phyloP scores from a whole-genome alignment of 2,888 invertebrate species.

The Achlya flavicornis region DNA sequence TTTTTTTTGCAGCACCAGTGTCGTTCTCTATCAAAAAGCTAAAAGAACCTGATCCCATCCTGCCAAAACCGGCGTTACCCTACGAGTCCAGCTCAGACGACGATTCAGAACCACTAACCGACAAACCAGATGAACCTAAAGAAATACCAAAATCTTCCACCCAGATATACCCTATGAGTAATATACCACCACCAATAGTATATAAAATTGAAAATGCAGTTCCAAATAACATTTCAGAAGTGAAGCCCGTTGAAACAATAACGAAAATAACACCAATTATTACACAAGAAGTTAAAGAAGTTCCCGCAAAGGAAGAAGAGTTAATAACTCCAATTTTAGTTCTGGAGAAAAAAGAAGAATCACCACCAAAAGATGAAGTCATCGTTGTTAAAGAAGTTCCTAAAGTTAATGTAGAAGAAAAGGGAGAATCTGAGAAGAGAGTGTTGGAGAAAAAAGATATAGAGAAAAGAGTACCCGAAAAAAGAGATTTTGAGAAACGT shows the following conservation, averaged over 20 bases:
- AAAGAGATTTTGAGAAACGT: slow-evolving; percentile 28
- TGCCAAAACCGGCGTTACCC: slow-evolving; percentile 89
- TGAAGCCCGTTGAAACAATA: slow-evolving; percentile 38
- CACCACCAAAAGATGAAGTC: slow-evolving; percentile 23
- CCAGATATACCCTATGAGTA: slow-evolving; percentile 33
- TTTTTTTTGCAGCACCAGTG: slow-evolving; percentile 85
- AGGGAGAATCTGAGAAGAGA: slow-evolving; percentile 27
- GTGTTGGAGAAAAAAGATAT: slow-evolving; percentile 23
- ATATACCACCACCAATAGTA: slow-evolving; percentile 60
- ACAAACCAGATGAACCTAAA: slow-evolving; percentile 42
- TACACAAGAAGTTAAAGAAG: slow-evolving; percentile 15
- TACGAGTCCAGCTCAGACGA: slow-evolving; percentile 91
- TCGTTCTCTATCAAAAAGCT: slow-evolving; percentile 93
- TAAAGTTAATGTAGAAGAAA: slow-evolving; percentile 32
- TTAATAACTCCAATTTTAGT: slow-evolving; percentile 22
- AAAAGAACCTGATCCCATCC: slow-evolving; percentile 87
- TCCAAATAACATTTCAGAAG: slow-evolving; percentile 47
- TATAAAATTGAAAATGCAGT: slow-evolving; percentile 66
- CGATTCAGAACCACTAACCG: slow-evolving; percentile 60
- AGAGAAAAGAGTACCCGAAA: slow-evolving; percentile 16
- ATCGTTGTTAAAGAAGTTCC: slow-evolving; percentile 21
- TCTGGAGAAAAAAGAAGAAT: slow-evolving; percentile 25
- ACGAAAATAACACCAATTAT: slow-evolving; percentile 29
- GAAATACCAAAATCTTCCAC: slow-evolving; percentile 33
- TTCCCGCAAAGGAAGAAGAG: slow-evolving; percentile 25